Conservation (phyloP, 2,888 invertebrate genomes). For the Cenopis cana region DNA sequence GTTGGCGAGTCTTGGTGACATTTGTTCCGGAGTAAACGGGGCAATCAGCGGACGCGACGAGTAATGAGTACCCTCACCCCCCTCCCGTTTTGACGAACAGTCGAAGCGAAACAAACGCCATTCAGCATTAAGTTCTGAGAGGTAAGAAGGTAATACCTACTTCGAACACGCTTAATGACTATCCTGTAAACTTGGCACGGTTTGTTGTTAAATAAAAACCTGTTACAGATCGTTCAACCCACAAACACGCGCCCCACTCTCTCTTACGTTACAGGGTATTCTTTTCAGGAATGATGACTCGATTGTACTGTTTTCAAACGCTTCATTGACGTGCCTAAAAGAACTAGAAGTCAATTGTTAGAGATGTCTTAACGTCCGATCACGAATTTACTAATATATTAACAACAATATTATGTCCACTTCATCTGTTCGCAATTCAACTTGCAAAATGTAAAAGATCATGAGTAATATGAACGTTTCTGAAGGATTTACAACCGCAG, state of each 20-base stretch:
- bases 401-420: no score
- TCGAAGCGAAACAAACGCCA: background rate
- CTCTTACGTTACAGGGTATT: no score
- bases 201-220: background rate
- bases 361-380: no score
- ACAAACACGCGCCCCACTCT: background rate
- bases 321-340: no score
- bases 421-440: no score
- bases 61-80: constrained; percentile 14
- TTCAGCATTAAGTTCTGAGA: constrained; percentile 1
- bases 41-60: constrained; percentile 53
- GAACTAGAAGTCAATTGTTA: no score
- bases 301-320: no score
- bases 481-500: background rate
- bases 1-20: constrained; percentile 39
- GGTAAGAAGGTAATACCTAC: background rate
- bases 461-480: background rate
- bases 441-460: no score
- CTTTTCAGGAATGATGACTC: no score
- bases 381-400: no score
- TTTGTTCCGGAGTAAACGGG: constrained; percentile 49
- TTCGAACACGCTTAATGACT: background rate
- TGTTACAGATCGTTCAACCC: background rate
- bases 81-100: background rate
- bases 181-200: background rate